Base-by-base conservation (phyloP, 53 echinoderm and acorn worm genomes). In the Patiria pectinifera region DNA sequence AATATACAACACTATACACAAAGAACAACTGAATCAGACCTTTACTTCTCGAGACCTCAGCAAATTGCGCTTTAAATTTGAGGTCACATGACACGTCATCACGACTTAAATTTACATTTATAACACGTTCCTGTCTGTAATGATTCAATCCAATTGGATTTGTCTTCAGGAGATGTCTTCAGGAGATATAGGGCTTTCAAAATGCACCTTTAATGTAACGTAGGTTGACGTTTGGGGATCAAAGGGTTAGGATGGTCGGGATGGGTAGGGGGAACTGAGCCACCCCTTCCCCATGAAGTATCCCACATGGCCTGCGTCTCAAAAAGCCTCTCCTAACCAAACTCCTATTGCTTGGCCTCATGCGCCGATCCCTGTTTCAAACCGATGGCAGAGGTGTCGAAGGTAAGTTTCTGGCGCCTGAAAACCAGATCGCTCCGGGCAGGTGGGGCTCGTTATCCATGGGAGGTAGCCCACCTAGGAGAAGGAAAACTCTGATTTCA, bases 401-500 rank as follows among this genome's bases (percentile, higher is more conserved):
- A 82, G 82, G 82, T 5, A 35, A 82, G 48, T 82, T 7, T 82
- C 82, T 82, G 82, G 82, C 44, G 82, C 82, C 24, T 81, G 4
- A 25, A 81, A 81, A 81, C 82, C n/a, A n/a, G n/a, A n/a, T n/a
- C n/a, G n/a, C n/a, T n/a, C n/a, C 35, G 35, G 35, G 35, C 35
- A 35, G 82, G 82, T 26, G 82, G 21, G 45, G 82, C 45, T 53
- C 82, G 44, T 24, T 35, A 82, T n/a, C 82, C 82, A 82, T 82
- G 82, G 82, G 58, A 82, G 82, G 78, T 44, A 77, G 15, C 78
- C 44, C 78, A 77, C 78, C 78, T 77, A 77, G 78, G 78, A 77
- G 78, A 77, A 77, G 78, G 78, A 12, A 60, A 60, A 60, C 35
- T 35, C 35, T 35, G 35, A 35, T 35, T 35, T 35, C 35, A 35